Percentiles rank a stretch among this genome's conserved stretches.
phyloP scores from a whole-genome alignment of 53 echinoderm and acorn worm genomes.

The Luidia sarsii region DNA sequence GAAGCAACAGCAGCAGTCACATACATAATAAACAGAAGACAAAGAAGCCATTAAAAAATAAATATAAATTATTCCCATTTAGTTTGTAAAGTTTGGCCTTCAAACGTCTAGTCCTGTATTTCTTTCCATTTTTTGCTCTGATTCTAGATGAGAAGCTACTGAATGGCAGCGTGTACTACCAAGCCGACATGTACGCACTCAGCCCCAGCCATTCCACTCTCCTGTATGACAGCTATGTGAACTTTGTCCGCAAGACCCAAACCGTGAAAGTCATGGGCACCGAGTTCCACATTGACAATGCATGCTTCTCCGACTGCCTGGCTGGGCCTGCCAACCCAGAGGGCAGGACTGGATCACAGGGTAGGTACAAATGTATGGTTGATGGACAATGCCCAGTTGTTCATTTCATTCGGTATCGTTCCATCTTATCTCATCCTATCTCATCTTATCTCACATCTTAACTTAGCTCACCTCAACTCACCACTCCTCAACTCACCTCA shows the following conservation, averaged over 20 bases:
- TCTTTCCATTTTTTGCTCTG: slow-evolving; percentile 4
- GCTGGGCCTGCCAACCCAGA: not conserved
- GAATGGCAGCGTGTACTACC: slow-evolving; percentile 91
- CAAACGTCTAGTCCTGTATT: not conserved
- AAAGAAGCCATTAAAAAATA: not conserved
- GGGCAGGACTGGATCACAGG: not conserved
- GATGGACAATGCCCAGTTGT: too few relatives aligned
- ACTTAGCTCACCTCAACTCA: too few relatives aligned
- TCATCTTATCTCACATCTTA: too few relatives aligned
- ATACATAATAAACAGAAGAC: too few relatives aligned
- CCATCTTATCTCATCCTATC: too few relatives aligned
- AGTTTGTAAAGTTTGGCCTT: not conserved
- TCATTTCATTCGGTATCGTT: too few relatives aligned
- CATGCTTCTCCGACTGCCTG: slow-evolving; percentile 48
- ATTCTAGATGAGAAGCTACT: slow-evolving; percentile 64
- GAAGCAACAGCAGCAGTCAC: too few relatives aligned
- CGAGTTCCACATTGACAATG: slow-evolving; percentile 55
- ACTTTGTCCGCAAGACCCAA: slow-evolving; percentile 60
- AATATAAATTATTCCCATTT: not conserved
- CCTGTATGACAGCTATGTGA: slow-evolving; percentile 58
- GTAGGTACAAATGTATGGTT: too few relatives aligned
- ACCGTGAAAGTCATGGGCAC: slow-evolving; percentile 66
- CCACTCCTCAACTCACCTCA: too few relatives aligned
- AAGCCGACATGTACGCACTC: slow-evolving; percentile 62
- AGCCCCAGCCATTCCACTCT: slow-evolving; percentile 44